These are phyloP conservation scores for Periophthalmus magnuspinnatus DNA, from an alignment of 2,797 vertebrate genomes.

Conservation along the genomic window DNA sequence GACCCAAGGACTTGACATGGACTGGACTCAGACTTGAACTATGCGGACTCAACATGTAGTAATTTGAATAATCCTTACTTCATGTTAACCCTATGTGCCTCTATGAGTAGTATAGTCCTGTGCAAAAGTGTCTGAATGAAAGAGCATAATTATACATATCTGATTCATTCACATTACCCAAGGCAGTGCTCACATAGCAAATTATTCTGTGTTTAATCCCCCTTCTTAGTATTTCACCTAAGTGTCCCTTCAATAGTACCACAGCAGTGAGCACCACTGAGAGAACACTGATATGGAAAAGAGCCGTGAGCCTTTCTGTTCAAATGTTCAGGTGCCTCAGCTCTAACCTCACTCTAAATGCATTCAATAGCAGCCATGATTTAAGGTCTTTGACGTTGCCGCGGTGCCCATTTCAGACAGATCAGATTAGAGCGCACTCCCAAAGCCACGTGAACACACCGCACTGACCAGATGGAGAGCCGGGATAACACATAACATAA, in stretches of 20 bases:
- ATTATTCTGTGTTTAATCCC: constrained; percentile 62
- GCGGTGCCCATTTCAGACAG: constrained; percentile 4
- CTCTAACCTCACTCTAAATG: constrained; percentile 18
- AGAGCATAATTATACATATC: constrained; percentile 55
- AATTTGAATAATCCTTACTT: not conserved
- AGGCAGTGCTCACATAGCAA: constrained; percentile 50
- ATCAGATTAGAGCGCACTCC: constrained; percentile 14
- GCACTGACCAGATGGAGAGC: constrained; percentile 7
- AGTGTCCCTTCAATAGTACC: constrained; percentile 26
- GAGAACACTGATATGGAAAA: constrained; percentile 28
- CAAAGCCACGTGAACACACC: constrained; percentile 5
- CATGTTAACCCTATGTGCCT: not conserved
- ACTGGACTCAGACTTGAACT: not conserved
- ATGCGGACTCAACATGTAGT: too few species aligned
- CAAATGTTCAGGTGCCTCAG: constrained; percentile 14
- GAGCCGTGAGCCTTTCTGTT: constrained; percentile 20
- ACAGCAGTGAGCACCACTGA: constrained; percentile 2
- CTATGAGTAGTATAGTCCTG: not conserved
- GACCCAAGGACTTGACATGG: not conserved
- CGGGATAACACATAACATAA: too few species aligned
- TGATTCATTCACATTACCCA: constrained; percentile 64
- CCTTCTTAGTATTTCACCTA: constrained; percentile 39
- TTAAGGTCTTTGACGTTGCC: constrained; percentile 12
- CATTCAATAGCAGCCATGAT: constrained; percentile 2
- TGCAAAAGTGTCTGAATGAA: constrained; percentile 45